Evolutionary conservation across 2,888 invertebrate genomes (phyloP).

Genomic region (Amblyteles armatorius): DNA sequence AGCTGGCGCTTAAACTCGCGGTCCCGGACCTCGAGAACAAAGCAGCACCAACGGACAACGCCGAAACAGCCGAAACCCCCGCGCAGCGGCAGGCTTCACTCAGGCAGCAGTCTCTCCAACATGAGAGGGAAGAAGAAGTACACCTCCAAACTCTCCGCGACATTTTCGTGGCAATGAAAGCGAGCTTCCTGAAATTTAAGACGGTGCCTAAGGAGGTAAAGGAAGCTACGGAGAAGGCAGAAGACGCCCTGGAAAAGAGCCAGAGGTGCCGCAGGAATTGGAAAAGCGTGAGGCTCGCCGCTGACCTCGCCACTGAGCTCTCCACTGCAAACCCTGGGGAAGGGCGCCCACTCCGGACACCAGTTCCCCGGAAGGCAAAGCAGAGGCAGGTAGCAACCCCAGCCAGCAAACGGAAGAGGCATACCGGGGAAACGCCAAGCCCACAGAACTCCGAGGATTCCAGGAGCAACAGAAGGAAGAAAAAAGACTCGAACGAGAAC

Average conservation of each 20-base stretch:
- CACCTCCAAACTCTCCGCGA: slow-evolving; percentile 18
- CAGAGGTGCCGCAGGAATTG: neutral
- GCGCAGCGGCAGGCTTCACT: slow-evolving; percentile 12
- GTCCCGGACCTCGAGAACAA: too few species aligned
- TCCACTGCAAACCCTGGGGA: neutral
- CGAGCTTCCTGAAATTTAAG: slow-evolving; percentile 17
- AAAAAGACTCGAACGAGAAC: neutral
- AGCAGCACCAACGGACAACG: neutral
- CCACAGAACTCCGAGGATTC: neutral
- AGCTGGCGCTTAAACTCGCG: too few species aligned
- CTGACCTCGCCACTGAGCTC: neutral
- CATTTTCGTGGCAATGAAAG: slow-evolving; percentile 7
- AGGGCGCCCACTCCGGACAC: neutral
- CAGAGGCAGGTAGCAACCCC: neutral
- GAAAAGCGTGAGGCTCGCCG: neutral
- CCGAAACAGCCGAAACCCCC: neutral
- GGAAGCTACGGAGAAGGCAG: slow-evolving; percentile 16
- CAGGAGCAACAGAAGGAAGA: slow-evolving; percentile 8
- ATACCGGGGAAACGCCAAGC: neutral
- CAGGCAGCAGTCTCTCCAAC: slow-evolving; percentile 7
- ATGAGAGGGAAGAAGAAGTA: slow-evolving; percentile 10
- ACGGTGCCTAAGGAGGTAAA: slow-evolving; percentile 15
- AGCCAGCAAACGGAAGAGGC: slow-evolving; percentile 4
- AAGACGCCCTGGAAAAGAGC: neutral
- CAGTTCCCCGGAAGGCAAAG: neutral